Evolutionary conservation across 1,140 invertebrate genomes (phyloP), one percentile per base, ranked within the genome.

Genomic region (Anthonomus grandis): DNA sequence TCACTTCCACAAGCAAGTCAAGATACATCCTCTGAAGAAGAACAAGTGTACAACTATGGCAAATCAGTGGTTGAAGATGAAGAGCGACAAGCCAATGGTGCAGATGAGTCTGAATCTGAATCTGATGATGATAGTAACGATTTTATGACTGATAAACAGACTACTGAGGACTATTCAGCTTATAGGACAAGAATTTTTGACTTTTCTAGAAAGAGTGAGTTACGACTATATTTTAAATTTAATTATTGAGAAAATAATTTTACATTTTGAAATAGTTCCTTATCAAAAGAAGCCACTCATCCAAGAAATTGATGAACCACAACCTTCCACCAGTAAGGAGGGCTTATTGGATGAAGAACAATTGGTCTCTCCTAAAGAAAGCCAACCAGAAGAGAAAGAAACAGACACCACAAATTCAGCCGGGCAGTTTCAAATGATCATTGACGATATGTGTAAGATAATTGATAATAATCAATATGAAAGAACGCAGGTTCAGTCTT

Each of bases 151-250:
- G 67, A 71, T 13, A 27, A 58, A 34, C 55, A 62, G 27, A 45
- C 55, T 15, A 55, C 8, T 24, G 57, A 66, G 19, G 65, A 72
- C 42, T 62, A 68, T 44, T 53, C 50, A 3, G 64, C 61, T 13
- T 72, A 68, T 56, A 31, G 60, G 12, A 63, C 65, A 34, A 64
- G 59, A 42, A 70, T 72, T 19, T 68, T 70, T 46, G 70, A 72
- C 63, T 70, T 64, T 51, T 54, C 57, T 3, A 52, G 56, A 18
- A 65, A 64, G 58, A 24, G 57, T 59, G 36, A n/a, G 44, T n/a
- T 31, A 12, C 23, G 15, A 37, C 13, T n/a, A n/a, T n/a, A n/a
- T n/a, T n/a, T n/a, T n/a, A n/a, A n/a, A n/a, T n/a, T n/a, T n/a
- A n/a, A n/a, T n/a, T n/a, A n/a, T n/a, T n/a, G n/a, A n/a, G n/a